Evolutionary conservation across 2,797 vertebrate species (phyloP), one percentile per base, ranked within the genome.

Genomic region (Zalophus californianus): DNA sequence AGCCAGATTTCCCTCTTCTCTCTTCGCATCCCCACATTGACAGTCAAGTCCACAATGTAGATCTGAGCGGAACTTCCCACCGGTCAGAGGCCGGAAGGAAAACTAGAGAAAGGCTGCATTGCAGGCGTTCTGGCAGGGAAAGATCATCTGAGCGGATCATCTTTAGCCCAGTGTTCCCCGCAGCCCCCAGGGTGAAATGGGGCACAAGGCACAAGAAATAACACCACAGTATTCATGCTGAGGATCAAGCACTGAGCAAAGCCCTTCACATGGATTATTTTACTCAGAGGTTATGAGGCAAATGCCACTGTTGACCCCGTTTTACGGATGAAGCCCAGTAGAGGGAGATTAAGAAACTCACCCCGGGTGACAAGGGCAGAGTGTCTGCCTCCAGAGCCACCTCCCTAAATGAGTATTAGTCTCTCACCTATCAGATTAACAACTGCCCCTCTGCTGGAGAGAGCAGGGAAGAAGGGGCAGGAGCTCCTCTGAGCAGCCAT

Each of bases 141-240:
- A 2, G 13, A 14, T 60, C 72, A 25, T 52, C 9, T 3, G 32
- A 13, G 56, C 56, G 9, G 44, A 44, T 44, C 8, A 44, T 44
- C 15, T 54, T 18, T 25, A 60, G 35, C 38, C 41, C 23, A 2
- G 35, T 14, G 0, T 23, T 52, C 25, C 20, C 2, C 13, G 25
- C 13, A 44, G 10, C 2, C 10, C 32, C 13, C 9, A 9, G 21
- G 21, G 10, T 2, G 18, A 48, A 68, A 38, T 16, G 6, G 27
- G 58, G 12, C 23, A 2, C 25, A 38, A 48, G 58, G 12, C 23
- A 2, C 25, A 38, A 48, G 41, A 54, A 75, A 58, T n/a, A 60
- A 50, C 0, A 18, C 73, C 20, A 14, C 32, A 50, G 2, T 29
- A 25, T 29, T n/a, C 23, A 2, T 1, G 4, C 27, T n/a, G 8